Conservation (phyloP, 2,113 vertebrate genomes). For the Nothocercus nigrocapillus region DNA sequence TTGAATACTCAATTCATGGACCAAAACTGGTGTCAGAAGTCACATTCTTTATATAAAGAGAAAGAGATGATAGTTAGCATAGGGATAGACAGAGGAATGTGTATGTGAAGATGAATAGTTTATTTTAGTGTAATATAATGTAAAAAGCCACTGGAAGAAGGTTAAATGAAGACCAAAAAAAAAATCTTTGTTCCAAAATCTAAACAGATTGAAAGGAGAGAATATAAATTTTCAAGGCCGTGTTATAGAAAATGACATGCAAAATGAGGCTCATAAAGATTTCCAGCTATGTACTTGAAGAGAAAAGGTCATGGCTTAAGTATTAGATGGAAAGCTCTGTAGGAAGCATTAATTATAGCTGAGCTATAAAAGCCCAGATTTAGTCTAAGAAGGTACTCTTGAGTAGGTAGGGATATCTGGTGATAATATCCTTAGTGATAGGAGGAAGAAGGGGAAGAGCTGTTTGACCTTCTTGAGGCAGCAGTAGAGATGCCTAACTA, state of each 20-base stretch:
- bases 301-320: background rate
- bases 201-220: background rate
- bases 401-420: background rate
- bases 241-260: background rate
- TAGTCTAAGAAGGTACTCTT: background rate
- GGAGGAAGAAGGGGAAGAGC: background rate
- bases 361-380: background rate
- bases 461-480: background rate
- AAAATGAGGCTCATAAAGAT: background rate
- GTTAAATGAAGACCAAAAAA: background rate
- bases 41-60: background rate
- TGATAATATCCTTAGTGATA: background rate
- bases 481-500: background rate
- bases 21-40: background rate
- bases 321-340: background rate
- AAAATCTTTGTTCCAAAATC: background rate
- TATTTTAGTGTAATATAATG: background rate
- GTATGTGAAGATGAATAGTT: background rate
- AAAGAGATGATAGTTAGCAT: background rate
- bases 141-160: background rate
- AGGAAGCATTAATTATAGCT: background rate
- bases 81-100: background rate
- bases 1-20: background rate
- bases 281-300: background rate
- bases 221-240: background rate